Evolutionary conservation across 2,888 invertebrate genomes (phyloP).

Genomic region (Gortyna flavago): DNA sequence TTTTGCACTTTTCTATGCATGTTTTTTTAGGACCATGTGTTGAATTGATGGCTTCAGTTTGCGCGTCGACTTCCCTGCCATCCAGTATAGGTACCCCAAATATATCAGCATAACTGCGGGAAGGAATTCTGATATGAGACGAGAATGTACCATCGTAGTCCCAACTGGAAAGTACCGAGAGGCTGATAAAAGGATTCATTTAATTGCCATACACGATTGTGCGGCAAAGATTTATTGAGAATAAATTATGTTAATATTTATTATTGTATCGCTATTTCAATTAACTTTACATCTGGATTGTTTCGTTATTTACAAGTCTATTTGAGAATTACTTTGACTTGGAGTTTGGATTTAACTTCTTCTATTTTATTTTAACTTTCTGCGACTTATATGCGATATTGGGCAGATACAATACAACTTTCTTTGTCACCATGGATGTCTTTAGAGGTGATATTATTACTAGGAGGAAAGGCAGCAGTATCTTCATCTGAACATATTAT

Average conservation of each 20-base stretch:
- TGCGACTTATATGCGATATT: neutral
- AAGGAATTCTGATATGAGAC: no score
- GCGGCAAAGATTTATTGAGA: conserved; percentile 74
- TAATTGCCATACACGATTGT: conserved; percentile 80
- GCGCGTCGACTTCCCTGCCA: no score
- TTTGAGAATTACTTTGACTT: conserved; percentile 32
- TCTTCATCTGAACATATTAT: no score
- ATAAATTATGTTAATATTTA: conserved; percentile 81
- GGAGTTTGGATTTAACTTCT: neutral
- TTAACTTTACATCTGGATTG: conserved; percentile 65
- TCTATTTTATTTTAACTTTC: neutral
- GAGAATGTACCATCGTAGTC: neutral
- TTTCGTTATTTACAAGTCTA: conserved; percentile 55
- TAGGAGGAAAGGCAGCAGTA: neutral
- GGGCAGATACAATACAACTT: neutral
- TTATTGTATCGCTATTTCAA: conserved; percentile 68
- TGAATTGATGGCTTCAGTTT: no score
- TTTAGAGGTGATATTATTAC: neutral
- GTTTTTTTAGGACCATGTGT: no score
- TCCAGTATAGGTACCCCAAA: no score
- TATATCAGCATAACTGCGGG: no score
- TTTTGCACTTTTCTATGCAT: no score
- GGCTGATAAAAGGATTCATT: conserved; percentile 76
- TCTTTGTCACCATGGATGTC: neutral
- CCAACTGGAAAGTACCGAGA: conserved; percentile 54